Evolutionary conservation across 2,113 vertebrate species (phyloP).

Genomic region (Boulengeromyrus knoepffleri): DNA sequence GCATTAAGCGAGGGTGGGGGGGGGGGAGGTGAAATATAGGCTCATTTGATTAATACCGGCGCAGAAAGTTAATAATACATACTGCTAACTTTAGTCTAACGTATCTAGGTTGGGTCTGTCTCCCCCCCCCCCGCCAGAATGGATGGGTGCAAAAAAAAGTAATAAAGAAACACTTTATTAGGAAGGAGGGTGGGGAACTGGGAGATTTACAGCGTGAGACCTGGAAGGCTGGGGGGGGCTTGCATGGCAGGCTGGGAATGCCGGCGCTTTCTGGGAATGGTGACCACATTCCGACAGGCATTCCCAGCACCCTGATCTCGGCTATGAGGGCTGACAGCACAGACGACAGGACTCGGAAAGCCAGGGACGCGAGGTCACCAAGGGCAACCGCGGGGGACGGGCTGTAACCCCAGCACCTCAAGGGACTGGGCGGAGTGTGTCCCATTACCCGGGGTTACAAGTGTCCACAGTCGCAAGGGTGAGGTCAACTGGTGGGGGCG

Average conservation of each 20-base stretch:
- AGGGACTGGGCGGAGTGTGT: not conserved
- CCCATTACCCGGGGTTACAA: not conserved
- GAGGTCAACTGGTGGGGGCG: not conserved
- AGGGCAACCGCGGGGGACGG: not conserved
- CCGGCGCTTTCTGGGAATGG: not conserved
- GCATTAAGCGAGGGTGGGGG: not conserved
- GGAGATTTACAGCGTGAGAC: not conserved
- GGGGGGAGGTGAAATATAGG: not conserved
- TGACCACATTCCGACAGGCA: not conserved
- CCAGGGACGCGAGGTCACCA: not conserved
- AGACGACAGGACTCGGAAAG: not conserved
- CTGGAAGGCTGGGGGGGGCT: not conserved
- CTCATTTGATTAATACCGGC: constrained; percentile 16
- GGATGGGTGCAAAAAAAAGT: not conserved
- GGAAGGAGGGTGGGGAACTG: not conserved
- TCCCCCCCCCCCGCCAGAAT: not conserved
- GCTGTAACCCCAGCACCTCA: not conserved
- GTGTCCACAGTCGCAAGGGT: not conserved
- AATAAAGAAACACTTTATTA: not conserved
- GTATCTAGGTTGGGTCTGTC: not conserved
- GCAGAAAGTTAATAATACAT: constrained; percentile 22
- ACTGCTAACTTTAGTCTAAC: constrained; percentile 20
- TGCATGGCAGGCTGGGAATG: not conserved
- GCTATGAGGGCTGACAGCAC: not conserved
- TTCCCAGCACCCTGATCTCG: not conserved